Evolutionary conservation across 1,140 invertebrate species (phyloP), one percentile per base, ranked within the genome.

Genomic region (Myzus persicae): DNA sequence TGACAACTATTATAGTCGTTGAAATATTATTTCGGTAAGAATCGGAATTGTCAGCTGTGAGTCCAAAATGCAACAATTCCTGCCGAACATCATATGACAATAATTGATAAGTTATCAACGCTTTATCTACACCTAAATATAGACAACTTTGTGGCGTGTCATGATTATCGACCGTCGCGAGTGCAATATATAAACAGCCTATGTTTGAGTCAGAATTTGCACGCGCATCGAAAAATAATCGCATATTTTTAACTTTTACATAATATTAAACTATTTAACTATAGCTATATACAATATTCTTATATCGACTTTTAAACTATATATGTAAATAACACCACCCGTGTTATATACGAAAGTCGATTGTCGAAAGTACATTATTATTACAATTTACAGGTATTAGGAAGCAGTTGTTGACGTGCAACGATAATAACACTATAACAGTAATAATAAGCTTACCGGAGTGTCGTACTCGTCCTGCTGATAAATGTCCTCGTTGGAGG

Each of bases 401-500:
- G 31, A 76, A n/a, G 4, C 59, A 14, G 31, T n/a, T 76, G 59
- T 67, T 59, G 11, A n/a, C 31, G 9, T 67, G 59, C 59, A 67
- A 67, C 11, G 14, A 67, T 31, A 76, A 67, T 67, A 67, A 76
- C n/a, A 76, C 14, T 36, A 76, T n/a, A 76, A 76, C 14, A 76
- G n/a, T 14, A 76, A 76, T n/a, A n/a, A 76, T 7, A 38, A n/a
- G 26, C 90, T 93, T 38, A 93, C 91, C 81, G 91, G 91, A 31
- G 91, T 93, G 38, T 93, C 91, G 36, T 93, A 85, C 26, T 93
- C 91, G 46, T 93, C 67, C 18, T 82, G 91, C n/a, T 54, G 91
- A n/a, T 93, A 93, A 3, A 93, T 67, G 81, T 93, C 91, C 46
- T 93, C 91, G 48, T 93, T 93, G 91, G 91, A 93, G 44, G 81